Percentiles rank a stretch among this genome's conserved stretches.
Evolutionary conservation across 2,888 invertebrate species (phyloP).

Genomic region (Drosophila kanekoi): DNA sequence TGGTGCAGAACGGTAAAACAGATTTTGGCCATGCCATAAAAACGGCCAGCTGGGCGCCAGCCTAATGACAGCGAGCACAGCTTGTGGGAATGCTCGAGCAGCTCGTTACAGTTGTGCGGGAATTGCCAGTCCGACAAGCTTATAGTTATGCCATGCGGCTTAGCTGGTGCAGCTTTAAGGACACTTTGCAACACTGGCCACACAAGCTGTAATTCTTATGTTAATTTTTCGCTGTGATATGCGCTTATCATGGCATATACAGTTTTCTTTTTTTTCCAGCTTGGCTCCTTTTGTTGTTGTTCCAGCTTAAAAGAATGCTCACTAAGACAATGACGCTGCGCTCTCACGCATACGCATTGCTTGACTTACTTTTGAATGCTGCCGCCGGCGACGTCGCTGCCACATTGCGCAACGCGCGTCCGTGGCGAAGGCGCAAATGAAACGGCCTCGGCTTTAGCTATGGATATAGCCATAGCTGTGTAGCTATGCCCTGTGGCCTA

Average conservation of each 20-base stretch:
- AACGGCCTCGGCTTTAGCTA: constrained; percentile 45
- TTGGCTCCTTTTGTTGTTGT: constrained; percentile 9
- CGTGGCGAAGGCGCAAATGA: constrained; percentile 30
- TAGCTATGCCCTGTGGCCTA: constrained; percentile 25
- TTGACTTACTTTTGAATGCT: constrained; percentile 69
- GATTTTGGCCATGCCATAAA: constrained; percentile 37
- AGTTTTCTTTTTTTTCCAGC: constrained; percentile 2
- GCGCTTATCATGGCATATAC: constrained; percentile 24
- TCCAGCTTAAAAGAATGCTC: constrained; percentile 21
- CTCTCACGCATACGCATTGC: constrained; percentile 60
- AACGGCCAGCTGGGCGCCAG: constrained; percentile 75
- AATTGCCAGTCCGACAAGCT: constrained; percentile 3
- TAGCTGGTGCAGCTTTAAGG: constrained; percentile 14
- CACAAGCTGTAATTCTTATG: constrained; percentile 11
- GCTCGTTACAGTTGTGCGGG: constrained; percentile 10
- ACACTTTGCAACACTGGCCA: background rate
- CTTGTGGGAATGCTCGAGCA: constrained; percentile 18
- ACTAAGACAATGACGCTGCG: constrained; percentile 30
- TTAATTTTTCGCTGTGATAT: constrained; percentile 25
- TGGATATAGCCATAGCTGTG: constrained; percentile 19
- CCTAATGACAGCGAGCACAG: constrained; percentile 45
- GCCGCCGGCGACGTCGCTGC: constrained; percentile 60
- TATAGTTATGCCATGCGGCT: constrained; percentile 16
- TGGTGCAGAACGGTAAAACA: constrained; percentile 37
- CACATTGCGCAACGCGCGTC: constrained; percentile 76